Percentiles rank a stretch among this genome's conserved stretches.
Evolutionary conservation across 2,797 vertebrate genomes (phyloP).

Genomic region (Poecilia gillii): DNA sequence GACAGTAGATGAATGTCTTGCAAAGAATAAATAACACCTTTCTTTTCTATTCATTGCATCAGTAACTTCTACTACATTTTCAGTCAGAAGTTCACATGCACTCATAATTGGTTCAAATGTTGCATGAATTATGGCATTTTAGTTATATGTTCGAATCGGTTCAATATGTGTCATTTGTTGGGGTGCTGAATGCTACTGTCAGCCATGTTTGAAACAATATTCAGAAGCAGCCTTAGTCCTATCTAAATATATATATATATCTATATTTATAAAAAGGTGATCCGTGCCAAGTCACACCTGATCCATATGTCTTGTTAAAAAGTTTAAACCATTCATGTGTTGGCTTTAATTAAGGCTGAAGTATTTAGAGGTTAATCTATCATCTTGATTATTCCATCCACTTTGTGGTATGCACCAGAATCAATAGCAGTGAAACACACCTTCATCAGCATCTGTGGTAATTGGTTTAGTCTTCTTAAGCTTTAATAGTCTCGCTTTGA

Average conservation of each 20-base stretch:
- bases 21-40: conserved; percentile 17
- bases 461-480: not conserved
- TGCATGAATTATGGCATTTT: not conserved
- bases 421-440: not conserved
- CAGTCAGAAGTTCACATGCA: not conserved
- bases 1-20: conserved; percentile 7
- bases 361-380: not conserved
- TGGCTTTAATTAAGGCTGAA: not conserved
- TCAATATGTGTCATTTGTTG: not conserved
- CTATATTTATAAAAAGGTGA: not conserved
- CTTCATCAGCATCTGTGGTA: not conserved
- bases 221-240: not conserved
- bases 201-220: not conserved
- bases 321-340: not conserved
- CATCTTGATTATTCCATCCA: not conserved
- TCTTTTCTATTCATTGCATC: conserved; percentile 26
- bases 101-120: not conserved
- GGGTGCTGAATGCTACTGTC: not conserved
- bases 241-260: not conserved
- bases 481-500: not conserved
- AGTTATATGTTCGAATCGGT: not conserved
- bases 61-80: conserved; percentile 9
- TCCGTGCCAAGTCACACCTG: no score
- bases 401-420: not conserved
- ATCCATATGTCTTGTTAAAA: not conserved